Evolutionary conservation across 1,140 invertebrate species (phyloP).

Genomic region (Sminthurides bifidus): DNA sequence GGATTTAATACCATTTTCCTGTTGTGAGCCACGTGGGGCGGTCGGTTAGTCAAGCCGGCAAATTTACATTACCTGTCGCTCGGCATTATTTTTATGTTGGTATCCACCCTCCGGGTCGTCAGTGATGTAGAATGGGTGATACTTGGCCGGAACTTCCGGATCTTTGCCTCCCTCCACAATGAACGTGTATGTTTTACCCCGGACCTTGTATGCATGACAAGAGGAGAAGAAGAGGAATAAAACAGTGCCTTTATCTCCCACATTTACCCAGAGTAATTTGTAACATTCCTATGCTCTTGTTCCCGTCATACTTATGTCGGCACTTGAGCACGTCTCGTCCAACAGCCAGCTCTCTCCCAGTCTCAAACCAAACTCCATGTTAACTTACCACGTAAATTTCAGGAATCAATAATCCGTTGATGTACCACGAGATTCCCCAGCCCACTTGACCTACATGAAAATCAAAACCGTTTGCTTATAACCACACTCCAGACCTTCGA

Average conservation of each 20-base stretch:
- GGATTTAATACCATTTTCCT: too few species aligned
- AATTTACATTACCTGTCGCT: conserved; percentile 52
- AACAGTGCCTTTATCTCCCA: not conserved
- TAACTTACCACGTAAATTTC: conserved; percentile 69
- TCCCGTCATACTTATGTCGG: not conserved
- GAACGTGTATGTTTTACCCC: conserved; percentile 47
- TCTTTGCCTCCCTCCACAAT: conserved; percentile 76
- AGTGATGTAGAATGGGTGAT: conserved; percentile 92
- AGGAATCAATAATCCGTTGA: conserved; percentile 85
- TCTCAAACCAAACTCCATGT: not conserved
- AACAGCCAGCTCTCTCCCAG: not conserved
- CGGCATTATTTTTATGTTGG: conserved; percentile 67
- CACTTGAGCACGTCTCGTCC: not conserved
- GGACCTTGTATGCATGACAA: conserved; percentile 8
- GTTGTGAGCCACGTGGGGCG: too few species aligned
- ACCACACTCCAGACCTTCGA: not conserved
- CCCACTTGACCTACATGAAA: conserved; percentile 62
- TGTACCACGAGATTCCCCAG: conserved; percentile 81
- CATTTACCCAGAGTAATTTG: not conserved
- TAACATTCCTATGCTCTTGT: not conserved
- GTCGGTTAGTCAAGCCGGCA: not conserved
- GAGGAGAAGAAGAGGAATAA: not conserved
- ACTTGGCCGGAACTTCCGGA: conserved; percentile 60
- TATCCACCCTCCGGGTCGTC: conserved; percentile 84
- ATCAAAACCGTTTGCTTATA: not conserved